A percentile compares a stretch with the other conserved stretches of the same genome.
These are phyloP conservation scores for Parauchenoglanis punctatus DNA, from an alignment of 2,797 vertebrate genomes.

Conservation along the genomic window DNA sequence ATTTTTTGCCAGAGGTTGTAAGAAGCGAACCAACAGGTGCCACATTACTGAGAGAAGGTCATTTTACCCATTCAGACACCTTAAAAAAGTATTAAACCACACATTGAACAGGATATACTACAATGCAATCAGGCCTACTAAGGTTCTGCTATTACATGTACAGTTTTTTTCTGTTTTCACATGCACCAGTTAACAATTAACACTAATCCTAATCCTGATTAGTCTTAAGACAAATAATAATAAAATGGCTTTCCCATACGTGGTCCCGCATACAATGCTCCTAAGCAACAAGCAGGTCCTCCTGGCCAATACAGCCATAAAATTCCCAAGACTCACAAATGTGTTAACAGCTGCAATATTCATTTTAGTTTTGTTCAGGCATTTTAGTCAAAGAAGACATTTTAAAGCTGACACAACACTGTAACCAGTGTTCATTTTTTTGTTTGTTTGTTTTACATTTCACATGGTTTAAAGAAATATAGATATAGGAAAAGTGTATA, in stretches of 20 bases:
- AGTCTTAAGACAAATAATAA: slow-evolving; percentile 7
- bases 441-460: background rate
- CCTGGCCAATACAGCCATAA: slow-evolving; percentile 32
- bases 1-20: too few species aligned
- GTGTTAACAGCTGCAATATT: slow-evolving; percentile 41
- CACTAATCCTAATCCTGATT: slow-evolving; percentile 6
- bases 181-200: slow-evolving; percentile 7
- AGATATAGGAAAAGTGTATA: background rate
- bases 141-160: background rate
- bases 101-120: background rate
- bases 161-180: background rate
- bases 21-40: background rate
- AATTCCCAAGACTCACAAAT: slow-evolving; percentile 35
- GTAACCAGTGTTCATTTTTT: background rate
- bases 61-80: background rate
- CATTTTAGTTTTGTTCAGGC: slow-evolving; percentile 32
- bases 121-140: background rate
- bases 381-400: background rate
- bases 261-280: background rate
- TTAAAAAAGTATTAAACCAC: background rate
- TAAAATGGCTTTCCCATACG: slow-evolving; percentile 9
- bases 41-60: background rate
- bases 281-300: slow-evolving; percentile 10
- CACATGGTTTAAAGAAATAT: background rate
- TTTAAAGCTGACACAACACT: background rate